Conservation (phyloP, 2,797 vertebrate species). For the Acanthurus leucopareius region DNA sequence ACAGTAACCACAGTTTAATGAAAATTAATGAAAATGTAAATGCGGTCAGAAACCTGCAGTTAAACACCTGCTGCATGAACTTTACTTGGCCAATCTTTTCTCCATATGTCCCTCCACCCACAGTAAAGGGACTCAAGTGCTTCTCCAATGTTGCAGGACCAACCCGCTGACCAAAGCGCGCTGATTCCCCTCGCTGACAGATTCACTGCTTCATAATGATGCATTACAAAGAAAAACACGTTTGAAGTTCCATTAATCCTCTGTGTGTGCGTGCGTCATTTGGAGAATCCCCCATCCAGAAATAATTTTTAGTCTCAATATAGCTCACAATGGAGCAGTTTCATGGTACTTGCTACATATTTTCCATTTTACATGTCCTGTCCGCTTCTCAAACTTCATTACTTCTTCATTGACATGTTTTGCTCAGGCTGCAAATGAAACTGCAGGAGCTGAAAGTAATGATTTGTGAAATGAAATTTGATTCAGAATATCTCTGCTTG, state of each 20-base stretch:
- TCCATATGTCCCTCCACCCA: conserved; percentile 40
- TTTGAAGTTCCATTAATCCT: conserved; percentile 81
- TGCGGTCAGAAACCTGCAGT: conserved; percentile 24
- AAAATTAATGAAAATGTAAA: conserved; percentile 29
- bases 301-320: conserved; percentile 70
- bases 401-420: conserved; percentile 61
- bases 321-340: conserved; percentile 72
- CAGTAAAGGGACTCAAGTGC: conserved; percentile 46
- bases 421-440: conserved; percentile 62
- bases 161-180: conserved; percentile 63
- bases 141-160: conserved; percentile 55
- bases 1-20: conserved; percentile 18
- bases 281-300: conserved; percentile 71
- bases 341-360: conserved; percentile 63
- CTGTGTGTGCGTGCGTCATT: conserved; percentile 67
- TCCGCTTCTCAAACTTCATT: conserved; percentile 69
- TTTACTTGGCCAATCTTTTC: conserved; percentile 43
- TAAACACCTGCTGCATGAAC: conserved; percentile 65
- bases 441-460: conserved; percentile 64
- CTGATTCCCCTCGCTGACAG: conserved; percentile 77
- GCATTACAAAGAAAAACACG: conserved; percentile 82
- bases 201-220: conserved; percentile 83
- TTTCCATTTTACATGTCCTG: conserved; percentile 73
- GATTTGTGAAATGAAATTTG: conserved; percentile 74
- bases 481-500: conserved; percentile 58